Evolutionary conservation across 2,888 invertebrate genomes (phyloP).

Genomic region (Patella caerulea): DNA sequence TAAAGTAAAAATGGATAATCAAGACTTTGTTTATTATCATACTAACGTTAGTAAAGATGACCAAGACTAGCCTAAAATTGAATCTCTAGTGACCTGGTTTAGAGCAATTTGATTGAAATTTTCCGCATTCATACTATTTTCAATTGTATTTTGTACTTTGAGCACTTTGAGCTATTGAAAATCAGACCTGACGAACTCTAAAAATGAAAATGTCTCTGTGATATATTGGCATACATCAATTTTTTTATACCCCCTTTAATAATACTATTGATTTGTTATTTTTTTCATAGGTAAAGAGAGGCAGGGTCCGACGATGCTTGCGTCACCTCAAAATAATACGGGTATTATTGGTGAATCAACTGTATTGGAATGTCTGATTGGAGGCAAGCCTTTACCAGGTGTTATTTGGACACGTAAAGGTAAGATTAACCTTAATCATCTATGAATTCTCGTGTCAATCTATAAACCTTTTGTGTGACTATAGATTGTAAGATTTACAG

Average conservation of each 20-base stretch:
- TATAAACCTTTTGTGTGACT: too few species aligned
- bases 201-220: not conserved
- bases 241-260: not conserved
- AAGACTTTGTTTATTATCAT: too few species aligned
- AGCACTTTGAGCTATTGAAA: not conserved
- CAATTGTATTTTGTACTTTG: too few species aligned
- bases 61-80: too few species aligned
- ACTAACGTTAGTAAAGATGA: too few species aligned
- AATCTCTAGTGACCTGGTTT: too few species aligned
- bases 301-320: constrained; percentile 54
- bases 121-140: too few species aligned
- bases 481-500: too few species aligned
- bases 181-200: not conserved
- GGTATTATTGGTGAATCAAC: constrained; percentile 74
- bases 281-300: constrained; percentile 28
- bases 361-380: constrained; percentile 77
- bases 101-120: too few species aligned
- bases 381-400: constrained; percentile 75
- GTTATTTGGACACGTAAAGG: constrained; percentile 33
- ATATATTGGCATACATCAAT: not conserved
- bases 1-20: too few species aligned
- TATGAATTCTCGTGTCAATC: too few species aligned
- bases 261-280: not conserved
- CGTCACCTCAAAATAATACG: constrained; percentile 68
- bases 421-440: constrained; percentile 8